phyloP scores from a whole-genome alignment of 2,113 vertebrate genomes.

The Balaeniceps rex region DNA sequence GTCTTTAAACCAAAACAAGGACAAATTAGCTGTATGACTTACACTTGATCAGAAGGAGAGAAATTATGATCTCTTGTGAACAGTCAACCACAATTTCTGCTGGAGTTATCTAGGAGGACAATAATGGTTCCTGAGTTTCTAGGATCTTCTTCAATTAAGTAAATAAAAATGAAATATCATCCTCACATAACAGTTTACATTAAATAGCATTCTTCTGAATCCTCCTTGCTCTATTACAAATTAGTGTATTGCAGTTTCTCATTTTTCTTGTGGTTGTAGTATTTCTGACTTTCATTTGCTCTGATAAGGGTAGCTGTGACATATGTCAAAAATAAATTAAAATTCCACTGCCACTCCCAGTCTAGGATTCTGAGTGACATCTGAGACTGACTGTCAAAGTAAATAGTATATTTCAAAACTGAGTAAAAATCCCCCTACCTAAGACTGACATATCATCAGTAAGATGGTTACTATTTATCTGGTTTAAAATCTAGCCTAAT shows the following conservation, averaged over 20 bases:
- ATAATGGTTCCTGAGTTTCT: not conserved
- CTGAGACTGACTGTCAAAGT: not conserved
- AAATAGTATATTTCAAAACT: constrained; percentile 8
- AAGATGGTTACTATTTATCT: not conserved
- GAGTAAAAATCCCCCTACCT: not conserved
- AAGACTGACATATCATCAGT: not conserved
- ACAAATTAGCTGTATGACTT: not conserved
- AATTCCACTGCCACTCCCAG: constrained; percentile 7
- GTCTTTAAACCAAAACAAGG: not conserved
- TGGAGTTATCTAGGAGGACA: not conserved
- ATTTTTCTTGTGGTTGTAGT: not conserved
- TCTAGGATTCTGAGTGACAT: constrained; percentile 4
- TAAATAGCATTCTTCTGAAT: not conserved
- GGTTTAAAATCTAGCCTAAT: not conserved
- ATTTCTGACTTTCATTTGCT: not conserved
- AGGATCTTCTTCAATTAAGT: not conserved
- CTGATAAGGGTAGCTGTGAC: not conserved
- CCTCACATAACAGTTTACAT: not conserved
- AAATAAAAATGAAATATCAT: not conserved
- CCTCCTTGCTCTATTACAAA: not conserved
- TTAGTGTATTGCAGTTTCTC: not conserved
- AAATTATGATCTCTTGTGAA: not conserved
- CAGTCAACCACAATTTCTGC: not conserved
- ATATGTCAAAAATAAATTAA: constrained; percentile 2
- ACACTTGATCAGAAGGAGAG: not conserved